Conservation (phyloP, 2,113 vertebrate genomes). For the Protomyctophum bolini region DNA sequence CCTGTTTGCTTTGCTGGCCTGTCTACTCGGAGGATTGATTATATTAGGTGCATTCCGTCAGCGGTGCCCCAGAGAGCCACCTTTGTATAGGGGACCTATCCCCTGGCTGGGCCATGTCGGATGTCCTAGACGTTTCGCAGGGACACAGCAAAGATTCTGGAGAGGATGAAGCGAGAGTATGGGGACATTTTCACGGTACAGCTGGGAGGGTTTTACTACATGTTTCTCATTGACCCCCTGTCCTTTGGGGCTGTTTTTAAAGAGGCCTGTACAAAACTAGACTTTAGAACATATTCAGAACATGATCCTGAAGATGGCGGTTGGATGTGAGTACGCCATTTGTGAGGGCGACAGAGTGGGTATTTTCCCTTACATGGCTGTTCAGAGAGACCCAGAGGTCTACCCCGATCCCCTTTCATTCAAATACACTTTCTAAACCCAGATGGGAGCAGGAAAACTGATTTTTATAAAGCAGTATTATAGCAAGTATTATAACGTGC, state of each 20-base stretch:
- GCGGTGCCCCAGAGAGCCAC: slow-evolving; percentile 79
- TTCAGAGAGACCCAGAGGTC: slow-evolving; percentile 88
- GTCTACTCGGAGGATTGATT: slow-evolving; percentile 73
- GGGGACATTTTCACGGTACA: slow-evolving; percentile 90
- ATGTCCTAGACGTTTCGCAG: slow-evolving; percentile 84
- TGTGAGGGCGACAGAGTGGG: slow-evolving; percentile 13
- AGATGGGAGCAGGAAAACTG: too few relatives aligned
- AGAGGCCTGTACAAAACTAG: too few relatives aligned
- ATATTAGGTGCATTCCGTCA: slow-evolving; percentile 76
- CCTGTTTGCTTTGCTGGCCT: slow-evolving; percentile 58
- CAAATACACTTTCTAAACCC: too few relatives aligned
- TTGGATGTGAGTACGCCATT: too few relatives aligned
- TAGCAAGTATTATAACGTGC: slow-evolving; percentile 90
- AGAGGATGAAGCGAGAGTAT: slow-evolving; percentile 83
- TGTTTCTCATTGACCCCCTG: slow-evolving; percentile 87
- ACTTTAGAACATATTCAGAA: too few relatives aligned
- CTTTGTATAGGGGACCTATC: slow-evolving; percentile 86
- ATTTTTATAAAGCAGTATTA: slow-evolving; percentile 89
- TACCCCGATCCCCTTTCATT: slow-evolving; percentile 79
- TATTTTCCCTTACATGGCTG: slow-evolving; percentile 83
- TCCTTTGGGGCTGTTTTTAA: too few relatives aligned
- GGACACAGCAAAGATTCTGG: slow-evolving; percentile 80
- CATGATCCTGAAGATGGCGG: too few relatives aligned
- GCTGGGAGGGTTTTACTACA: slow-evolving; percentile 85
- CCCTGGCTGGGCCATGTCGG: slow-evolving; percentile 94